These are phyloP conservation scores for Myodes glareolus DNA, from an alignment of 2,113 vertebrate genomes.

Conservation along the genomic window DNA sequence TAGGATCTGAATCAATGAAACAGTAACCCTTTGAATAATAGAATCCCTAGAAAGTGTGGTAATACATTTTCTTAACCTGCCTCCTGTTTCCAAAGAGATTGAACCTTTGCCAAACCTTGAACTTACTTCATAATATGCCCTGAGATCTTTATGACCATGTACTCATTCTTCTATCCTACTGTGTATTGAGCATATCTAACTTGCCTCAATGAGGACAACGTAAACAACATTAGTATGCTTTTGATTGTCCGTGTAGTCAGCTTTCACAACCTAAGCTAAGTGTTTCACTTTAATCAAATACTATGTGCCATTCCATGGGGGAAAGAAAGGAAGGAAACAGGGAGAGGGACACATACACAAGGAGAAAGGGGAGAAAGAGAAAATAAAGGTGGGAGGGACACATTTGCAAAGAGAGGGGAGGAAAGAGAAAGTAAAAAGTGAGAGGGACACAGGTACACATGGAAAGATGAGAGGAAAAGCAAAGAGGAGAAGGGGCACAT, in stretches of 20 bases:
- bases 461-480: not conserved
- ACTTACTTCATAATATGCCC: not conserved
- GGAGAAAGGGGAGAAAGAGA: no score
- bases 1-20: not conserved
- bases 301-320: not conserved
- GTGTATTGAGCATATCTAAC: not conserved
- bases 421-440: not conserved
- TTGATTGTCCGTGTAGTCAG: not conserved
- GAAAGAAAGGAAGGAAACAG: not conserved
- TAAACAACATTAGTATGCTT: not conserved
- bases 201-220: not conserved
- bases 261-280: not conserved
- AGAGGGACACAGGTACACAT: no score
- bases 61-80: not conserved
- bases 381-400: not conserved
- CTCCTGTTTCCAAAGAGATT: not conserved
- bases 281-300: not conserved
- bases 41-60: not conserved
- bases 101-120: not conserved
- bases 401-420: not conserved
- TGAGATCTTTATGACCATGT: not conserved
- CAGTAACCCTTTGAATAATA: not conserved
- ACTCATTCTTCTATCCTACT: not conserved
- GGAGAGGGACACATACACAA: not conserved
- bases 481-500: no score